A percentile compares a stretch with the other conserved stretches of the same genome.
Conservation (phyloP, 2,797 vertebrate species). For the Dendrocincla tyrannina region DNA sequence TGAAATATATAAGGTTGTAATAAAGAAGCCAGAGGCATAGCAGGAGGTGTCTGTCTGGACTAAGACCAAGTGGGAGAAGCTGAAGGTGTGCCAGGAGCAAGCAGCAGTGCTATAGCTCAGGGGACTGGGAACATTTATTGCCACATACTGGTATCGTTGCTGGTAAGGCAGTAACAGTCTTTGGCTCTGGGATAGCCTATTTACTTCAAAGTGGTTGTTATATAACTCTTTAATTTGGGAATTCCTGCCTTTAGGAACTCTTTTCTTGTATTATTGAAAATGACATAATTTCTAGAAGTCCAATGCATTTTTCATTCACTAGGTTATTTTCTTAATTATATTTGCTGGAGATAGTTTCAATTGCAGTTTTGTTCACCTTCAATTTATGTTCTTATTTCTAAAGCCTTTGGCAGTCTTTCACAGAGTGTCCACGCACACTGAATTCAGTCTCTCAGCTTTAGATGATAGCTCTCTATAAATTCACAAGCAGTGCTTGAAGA, state of each 20-base stretch:
- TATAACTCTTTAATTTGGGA: constrained; percentile 34
- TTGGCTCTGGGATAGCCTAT: constrained; percentile 37
- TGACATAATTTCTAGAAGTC: constrained; percentile 24
- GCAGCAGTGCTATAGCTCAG: neutral
- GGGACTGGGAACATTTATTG: constrained; percentile 9
- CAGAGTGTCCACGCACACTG: neutral
- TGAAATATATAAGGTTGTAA: neutral
- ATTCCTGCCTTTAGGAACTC: neutral
- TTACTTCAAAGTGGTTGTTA: constrained; percentile 26
- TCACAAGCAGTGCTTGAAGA: neutral
- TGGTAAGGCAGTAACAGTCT: neutral
- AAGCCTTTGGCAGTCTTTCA: constrained; percentile 60
- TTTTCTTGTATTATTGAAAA: constrained; percentile 39
- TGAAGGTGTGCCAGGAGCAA: neutral
- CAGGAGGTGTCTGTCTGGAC: neutral
- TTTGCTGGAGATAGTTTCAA: constrained; percentile 37
- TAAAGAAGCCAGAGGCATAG: neutral
- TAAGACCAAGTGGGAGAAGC: neutral
- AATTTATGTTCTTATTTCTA: constrained; percentile 39
- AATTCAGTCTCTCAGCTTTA: neutral
- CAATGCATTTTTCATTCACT: constrained; percentile 25
- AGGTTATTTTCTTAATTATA: constrained; percentile 58
- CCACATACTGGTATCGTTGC: neutral
- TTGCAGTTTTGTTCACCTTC: constrained; percentile 33
- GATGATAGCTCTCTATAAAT: constrained; percentile 26